phyloP scores from a whole-genome alignment of 2,113 vertebrate genomes.

The Bufo bufo region DNA sequence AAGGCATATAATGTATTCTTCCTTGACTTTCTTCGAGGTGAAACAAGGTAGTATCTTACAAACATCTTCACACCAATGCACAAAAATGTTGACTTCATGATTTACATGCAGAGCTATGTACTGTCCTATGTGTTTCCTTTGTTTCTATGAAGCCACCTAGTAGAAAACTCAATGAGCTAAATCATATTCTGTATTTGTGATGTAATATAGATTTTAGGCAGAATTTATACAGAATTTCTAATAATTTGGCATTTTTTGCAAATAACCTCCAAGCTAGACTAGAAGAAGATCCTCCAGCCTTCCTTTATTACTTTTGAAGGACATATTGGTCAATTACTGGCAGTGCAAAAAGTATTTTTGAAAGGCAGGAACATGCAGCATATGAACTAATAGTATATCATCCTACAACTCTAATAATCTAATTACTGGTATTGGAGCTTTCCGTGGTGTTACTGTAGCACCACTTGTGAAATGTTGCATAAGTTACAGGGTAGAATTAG shows the following conservation, averaged over 20 bases:
- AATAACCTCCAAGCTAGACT: background rate
- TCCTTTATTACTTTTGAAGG: background rate
- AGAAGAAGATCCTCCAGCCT: background rate
- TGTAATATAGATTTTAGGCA: background rate
- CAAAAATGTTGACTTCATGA: background rate
- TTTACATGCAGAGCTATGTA: background rate
- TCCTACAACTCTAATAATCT: background rate
- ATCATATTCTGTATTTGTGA: background rate
- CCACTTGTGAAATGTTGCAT: background rate
- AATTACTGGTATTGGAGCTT: background rate
- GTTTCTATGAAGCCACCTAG: background rate
- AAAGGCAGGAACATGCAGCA: background rate
- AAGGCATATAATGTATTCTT: constrained; percentile 1
- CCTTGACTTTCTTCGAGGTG: background rate
- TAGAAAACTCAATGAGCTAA: background rate
- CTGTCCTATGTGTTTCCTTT: background rate
- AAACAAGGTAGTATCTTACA: background rate
- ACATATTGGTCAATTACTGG: no score
- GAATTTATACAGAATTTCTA: no score
- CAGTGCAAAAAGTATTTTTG: background rate
- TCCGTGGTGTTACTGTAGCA: background rate
- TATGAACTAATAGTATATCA: no score
- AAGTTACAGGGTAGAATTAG: background rate
- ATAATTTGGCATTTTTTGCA: background rate
- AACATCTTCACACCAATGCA: background rate